Percentiles rank a stretch among this genome's conserved stretches.
Conservation (phyloP, 1,140 invertebrate genomes). For the Leucophenga varia region DNA sequence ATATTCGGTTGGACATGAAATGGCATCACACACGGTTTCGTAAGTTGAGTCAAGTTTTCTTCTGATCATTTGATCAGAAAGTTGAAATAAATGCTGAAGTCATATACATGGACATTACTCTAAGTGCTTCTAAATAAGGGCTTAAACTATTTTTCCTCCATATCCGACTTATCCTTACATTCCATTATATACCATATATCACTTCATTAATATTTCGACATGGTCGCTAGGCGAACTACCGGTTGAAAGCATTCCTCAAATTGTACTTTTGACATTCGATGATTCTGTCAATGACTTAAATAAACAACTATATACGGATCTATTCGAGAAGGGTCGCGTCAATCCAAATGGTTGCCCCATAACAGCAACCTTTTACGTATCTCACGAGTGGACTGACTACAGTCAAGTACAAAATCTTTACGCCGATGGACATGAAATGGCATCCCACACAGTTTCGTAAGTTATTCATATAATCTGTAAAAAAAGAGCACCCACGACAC, state of each 20-base stretch:
- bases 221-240: constrained; percentile 69
- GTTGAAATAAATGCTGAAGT: no score
- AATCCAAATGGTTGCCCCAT: constrained; percentile 97
- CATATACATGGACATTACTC: no score
- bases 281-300: constrained; percentile 94
- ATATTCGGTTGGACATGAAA: constrained; percentile 90
- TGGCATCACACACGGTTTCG: constrained; percentile 94
- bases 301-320: constrained; percentile 83
- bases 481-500: no score
- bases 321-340: constrained; percentile 85
- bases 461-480: no score
- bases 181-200: background rate
- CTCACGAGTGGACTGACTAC: constrained; percentile 97
- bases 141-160: no score
- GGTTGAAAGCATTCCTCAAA: constrained; percentile 83
- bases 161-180: constrained; percentile 13
- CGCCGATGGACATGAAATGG: constrained; percentile 91
- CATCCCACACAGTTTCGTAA: constrained; percentile 96
- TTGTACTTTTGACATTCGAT: constrained; percentile 90
- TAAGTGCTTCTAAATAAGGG: no score
- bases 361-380: constrained; percentile 95
- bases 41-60: no score
- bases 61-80: no score
- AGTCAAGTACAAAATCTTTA: constrained; percentile 96
- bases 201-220: no score